Percentiles rank a stretch among this genome's conserved stretches.
phyloP scores from a whole-genome alignment of 2,888 invertebrate genomes.

The Anticlea derivata region DNA sequence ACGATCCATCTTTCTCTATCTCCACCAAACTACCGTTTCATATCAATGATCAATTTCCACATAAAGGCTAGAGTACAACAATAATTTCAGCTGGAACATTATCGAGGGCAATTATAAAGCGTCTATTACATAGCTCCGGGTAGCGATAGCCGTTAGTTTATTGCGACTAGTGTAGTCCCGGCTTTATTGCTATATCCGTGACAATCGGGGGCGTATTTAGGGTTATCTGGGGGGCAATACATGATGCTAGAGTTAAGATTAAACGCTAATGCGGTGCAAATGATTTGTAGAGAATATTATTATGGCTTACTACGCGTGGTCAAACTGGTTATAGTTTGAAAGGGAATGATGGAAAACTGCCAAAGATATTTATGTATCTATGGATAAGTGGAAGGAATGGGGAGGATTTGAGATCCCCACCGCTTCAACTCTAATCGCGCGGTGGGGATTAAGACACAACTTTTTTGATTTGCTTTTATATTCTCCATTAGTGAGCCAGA shows the following conservation, averaged over 20 bases:
- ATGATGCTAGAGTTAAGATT: neutral
- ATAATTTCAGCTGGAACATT: slow-evolving; percentile 41
- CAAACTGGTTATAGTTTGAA: no score
- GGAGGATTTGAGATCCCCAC: no score
- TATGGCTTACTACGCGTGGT: no score
- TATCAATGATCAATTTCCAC: slow-evolving; percentile 27
- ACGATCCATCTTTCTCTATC: slow-evolving; percentile 7
- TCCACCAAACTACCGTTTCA: slow-evolving; percentile 15
- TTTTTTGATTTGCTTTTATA: no score
- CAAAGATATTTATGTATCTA: no score
- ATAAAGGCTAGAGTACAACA: slow-evolving; percentile 30
- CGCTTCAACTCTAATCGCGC: no score
- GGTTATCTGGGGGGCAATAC: slow-evolving; percentile 9
- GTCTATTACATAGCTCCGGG: slow-evolving; percentile 59
- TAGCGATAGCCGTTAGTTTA: slow-evolving; percentile 66
- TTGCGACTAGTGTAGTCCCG: slow-evolving; percentile 59
- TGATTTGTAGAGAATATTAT: no score
- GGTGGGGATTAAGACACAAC: no score
- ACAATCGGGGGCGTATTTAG: slow-evolving; percentile 32
- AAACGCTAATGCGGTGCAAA: neutral
- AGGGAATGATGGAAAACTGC: no score
- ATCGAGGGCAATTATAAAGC: slow-evolving; percentile 64
- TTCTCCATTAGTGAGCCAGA: no score
- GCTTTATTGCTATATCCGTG: slow-evolving; percentile 59
- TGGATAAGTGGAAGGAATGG: no score